These are phyloP conservation scores for Odontothrips loti DNA, from an alignment of 2,888 invertebrate genomes.

Conservation along the genomic window DNA sequence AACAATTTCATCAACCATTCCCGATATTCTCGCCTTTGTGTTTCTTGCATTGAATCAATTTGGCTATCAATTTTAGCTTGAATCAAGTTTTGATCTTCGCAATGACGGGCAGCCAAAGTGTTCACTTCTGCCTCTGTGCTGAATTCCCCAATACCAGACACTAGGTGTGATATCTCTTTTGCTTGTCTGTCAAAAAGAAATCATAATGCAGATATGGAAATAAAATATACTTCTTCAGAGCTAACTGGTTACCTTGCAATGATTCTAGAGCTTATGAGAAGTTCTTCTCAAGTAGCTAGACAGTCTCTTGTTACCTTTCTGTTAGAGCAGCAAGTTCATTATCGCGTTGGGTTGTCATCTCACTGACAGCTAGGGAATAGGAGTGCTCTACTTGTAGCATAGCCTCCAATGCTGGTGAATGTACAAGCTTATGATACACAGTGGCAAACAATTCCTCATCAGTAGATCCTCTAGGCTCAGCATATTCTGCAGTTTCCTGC, in stretches of 20 bases:
- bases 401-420: constrained; percentile 81
- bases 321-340: constrained; percentile 66
- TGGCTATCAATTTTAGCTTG: constrained; percentile 63
- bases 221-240: not conserved
- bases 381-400: constrained; percentile 84
- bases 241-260: too few relatives aligned
- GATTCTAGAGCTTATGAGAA: not conserved
- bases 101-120: constrained; percentile 72
- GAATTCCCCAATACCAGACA: constrained; percentile 69
- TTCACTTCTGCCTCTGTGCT: constrained; percentile 83
- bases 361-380: constrained; percentile 74
- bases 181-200: constrained; percentile 59
- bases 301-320: constrained; percentile 55
- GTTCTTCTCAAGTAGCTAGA: not conserved
- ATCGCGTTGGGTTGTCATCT: constrained; percentile 67
- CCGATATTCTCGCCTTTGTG: constrained; percentile 80
- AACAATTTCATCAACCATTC: constrained; percentile 83
- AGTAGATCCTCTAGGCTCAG: constrained; percentile 73
- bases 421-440: constrained; percentile 75
- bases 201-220: constrained; percentile 27
- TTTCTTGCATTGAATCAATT: constrained; percentile 75
- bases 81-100: constrained; percentile 76
- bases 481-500: constrained; percentile 78
- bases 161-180: constrained; percentile 82
- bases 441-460: constrained; percentile 83